phyloP scores from a whole-genome alignment of 2,113 vertebrate genomes.

The Coptodon rendalli region DNA sequence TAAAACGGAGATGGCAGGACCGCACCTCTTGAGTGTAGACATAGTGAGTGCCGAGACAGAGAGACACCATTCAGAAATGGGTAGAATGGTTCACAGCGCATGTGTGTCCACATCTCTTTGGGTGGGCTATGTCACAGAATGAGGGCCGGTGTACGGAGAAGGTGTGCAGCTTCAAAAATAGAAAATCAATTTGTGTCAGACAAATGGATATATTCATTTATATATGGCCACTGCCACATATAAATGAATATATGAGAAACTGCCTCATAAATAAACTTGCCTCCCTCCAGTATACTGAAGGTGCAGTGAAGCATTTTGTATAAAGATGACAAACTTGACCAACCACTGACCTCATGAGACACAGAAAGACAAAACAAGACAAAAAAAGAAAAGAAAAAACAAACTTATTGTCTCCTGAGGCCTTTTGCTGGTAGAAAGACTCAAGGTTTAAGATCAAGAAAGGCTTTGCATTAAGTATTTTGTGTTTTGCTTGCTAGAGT shows the following conservation, averaged over 20 bases:
- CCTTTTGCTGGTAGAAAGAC: neutral
- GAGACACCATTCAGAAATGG: neutral
- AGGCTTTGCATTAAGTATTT: neutral
- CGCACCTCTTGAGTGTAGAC: neutral
- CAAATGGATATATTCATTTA: neutral
- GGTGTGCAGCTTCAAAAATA: neutral
- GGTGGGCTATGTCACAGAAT: neutral
- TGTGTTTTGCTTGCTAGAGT: constrained; percentile 17
- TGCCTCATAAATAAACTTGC: neutral
- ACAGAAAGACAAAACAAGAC: neutral
- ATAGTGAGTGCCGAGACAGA: neutral
- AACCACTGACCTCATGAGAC: neutral
- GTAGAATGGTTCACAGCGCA: neutral
- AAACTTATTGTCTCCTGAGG: neutral
- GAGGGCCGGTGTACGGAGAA: neutral
- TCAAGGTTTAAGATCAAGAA: neutral
- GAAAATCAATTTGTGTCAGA: neutral
- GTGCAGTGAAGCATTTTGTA: neutral
- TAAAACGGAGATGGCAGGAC: neutral
- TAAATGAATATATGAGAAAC: neutral
- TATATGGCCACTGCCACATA: neutral
- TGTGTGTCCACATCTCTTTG: neutral
- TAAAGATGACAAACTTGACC: neutral
- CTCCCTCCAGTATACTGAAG: neutral
- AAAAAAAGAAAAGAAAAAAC: neutral